phyloP scores from a whole-genome alignment of 2,797 vertebrate species.

The Sebastiscus tertius region DNA sequence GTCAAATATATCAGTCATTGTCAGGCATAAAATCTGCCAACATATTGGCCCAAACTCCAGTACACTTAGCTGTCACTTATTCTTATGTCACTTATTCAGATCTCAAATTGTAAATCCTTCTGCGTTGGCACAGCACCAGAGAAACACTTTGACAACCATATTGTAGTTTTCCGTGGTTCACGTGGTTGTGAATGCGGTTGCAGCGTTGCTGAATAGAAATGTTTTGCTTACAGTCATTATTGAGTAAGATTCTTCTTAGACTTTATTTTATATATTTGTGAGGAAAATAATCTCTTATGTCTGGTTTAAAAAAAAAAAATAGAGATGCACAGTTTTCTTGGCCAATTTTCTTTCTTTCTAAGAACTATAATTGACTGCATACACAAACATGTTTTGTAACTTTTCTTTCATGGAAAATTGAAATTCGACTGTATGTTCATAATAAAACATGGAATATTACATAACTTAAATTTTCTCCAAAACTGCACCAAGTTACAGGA shows the following conservation, averaged over 20 bases:
- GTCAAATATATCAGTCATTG: too few species aligned
- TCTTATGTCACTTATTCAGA: background rate
- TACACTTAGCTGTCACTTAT: background rate
- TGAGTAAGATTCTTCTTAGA: background rate
- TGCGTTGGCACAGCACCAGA: background rate
- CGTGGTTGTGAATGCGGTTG: background rate
- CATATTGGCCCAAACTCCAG: too few species aligned
- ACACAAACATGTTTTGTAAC: background rate
- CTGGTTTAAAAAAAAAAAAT: background rate
- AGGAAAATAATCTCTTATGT: background rate
- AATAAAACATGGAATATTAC: background rate
- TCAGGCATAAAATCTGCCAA: too few species aligned
- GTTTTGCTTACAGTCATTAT: background rate
- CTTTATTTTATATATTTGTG: background rate
- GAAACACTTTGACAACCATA: background rate
- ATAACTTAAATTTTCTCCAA: background rate
- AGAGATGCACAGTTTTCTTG: background rate
- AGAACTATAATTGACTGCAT: background rate
- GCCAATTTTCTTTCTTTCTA: background rate
- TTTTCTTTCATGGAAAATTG: background rate
- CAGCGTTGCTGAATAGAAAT: background rate
- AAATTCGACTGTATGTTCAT: background rate
- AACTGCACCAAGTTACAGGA: background rate
- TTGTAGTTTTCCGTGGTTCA: background rate
- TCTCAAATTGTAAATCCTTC: background rate